phyloP scores from a whole-genome alignment of 2,888 invertebrate species.

The Dysmachus trigonus region DNA sequence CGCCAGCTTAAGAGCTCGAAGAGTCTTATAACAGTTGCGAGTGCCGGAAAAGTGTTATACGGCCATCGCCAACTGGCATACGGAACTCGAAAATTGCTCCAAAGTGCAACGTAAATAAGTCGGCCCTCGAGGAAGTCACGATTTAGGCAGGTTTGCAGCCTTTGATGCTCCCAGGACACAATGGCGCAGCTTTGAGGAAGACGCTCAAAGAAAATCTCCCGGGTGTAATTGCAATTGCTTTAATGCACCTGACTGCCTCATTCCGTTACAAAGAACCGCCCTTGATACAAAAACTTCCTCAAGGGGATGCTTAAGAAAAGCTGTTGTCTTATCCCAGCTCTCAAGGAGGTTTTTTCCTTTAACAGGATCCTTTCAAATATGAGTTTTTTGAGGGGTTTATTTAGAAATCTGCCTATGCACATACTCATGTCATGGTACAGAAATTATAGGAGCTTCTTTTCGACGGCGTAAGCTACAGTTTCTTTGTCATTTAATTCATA shows the following conservation, averaged over 20 bases:
- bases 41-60: neutral
- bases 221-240: neutral
- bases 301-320: neutral
- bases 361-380: neutral
- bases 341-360: neutral
- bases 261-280: neutral
- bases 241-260: neutral
- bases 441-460: too few relatives aligned
- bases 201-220: neutral
- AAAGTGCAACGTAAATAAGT: neutral
- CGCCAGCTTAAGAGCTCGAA: neutral
- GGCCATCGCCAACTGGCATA: neutral
- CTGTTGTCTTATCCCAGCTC: neutral
- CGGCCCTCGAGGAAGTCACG: neutral
- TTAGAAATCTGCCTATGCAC: too few relatives aligned
- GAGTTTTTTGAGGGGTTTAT: neutral
- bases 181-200: neutral
- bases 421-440: too few relatives aligned
- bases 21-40: neutral
- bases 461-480: too few relatives aligned
- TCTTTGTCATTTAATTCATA: too few relatives aligned
- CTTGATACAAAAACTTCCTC: neutral
- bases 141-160: neutral
- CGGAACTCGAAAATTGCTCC: neutral
- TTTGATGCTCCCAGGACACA: neutral